Evolutionary conservation across 2,113 vertebrate species (phyloP).

Genomic region (Platichthys stellatus): DNA sequence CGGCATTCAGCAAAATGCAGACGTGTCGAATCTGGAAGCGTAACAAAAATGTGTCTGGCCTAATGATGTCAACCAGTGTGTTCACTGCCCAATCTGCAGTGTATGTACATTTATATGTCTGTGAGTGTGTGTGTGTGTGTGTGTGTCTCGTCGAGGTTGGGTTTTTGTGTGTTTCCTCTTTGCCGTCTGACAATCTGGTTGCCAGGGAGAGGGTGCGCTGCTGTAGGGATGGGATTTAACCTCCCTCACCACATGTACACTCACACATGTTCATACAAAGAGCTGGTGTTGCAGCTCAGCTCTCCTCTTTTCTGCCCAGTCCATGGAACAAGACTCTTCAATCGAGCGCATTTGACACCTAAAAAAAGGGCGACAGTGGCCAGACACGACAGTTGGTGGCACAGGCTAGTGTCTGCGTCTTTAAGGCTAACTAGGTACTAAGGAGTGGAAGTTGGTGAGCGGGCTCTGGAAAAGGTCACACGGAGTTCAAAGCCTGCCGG

Average conservation of each 20-base stretch:
- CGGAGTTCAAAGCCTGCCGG: constrained; percentile 89
- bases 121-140: constrained; percentile 27
- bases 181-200: constrained; percentile 61
- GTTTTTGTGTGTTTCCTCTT: constrained; percentile 47
- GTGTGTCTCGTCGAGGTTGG: constrained; percentile 26
- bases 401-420: constrained; percentile 46
- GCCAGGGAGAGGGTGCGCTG: constrained; percentile 37
- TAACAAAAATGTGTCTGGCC: constrained; percentile 82
- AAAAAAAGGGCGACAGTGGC: background rate
- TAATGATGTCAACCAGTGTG: constrained; percentile 81
- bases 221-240: constrained; percentile 33
- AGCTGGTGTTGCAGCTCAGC: background rate
- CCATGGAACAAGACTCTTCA: background rate
- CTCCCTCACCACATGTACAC: background rate
- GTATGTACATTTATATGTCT: constrained; percentile 26
- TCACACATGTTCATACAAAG: constrained; percentile 19
- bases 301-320: constrained; percentile 4
- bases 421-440: constrained; percentile 78
- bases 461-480: constrained; percentile 88
- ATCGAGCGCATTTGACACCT: background rate
- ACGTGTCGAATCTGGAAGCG: constrained; percentile 79
- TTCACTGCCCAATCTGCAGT: constrained; percentile 59
- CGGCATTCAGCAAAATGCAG: constrained; percentile 75
- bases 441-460: constrained; percentile 83
- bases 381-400: background rate